Evolutionary conservation across 2,888 invertebrate genomes (phyloP), one percentile per base, ranked within the genome.

Genomic region (Acronicta leporina): DNA sequence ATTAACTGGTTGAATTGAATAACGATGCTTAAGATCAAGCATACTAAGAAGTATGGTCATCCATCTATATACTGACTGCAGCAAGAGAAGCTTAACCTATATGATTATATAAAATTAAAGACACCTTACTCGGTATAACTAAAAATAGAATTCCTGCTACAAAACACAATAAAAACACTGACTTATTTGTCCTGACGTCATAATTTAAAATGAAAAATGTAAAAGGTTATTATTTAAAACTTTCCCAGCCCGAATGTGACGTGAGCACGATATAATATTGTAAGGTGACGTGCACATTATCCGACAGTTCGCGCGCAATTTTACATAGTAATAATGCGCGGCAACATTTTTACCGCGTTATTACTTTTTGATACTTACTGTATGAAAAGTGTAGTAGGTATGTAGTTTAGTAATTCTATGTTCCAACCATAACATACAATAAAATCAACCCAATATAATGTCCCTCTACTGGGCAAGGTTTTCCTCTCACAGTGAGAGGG

Each of bases 141-240:
- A 15, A 47, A 57, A 55, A 57, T 59, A 59, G 25, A 14, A 7
- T 38, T 10, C 16, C 42, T 42, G 35, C 10, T 14, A 42, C 10
- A 51, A 6, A 50, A 43, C 47, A 38, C n/a, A 55, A 44, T 54
- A 68, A 60, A 68, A 52, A 27, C 48, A 15, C 25, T 44, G 58
- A 66, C 61, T 59, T 73, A 65, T 65, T 57, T 45, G 44, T 8
- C 38, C 42, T 49, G 45, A 49, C 58, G 43, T 63, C 56, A 58
- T 77, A 63, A 73, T 63, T 75, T 75, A 41, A 69, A 77, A 75
- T 77, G 65, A 63, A 74, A 75, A 77, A 77, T 69, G 63, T 61
- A 63, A 65, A 77, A 61, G 60, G 58, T 65, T 65, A 69, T 66
- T 66, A 77, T 69, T 69, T 69, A 69, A 73, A 77, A 77, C 48